Percentiles rank a stretch among this genome's conserved stretches.
Evolutionary conservation across 2,888 invertebrate species (phyloP).

Genomic region (Noctua janthe): DNA sequence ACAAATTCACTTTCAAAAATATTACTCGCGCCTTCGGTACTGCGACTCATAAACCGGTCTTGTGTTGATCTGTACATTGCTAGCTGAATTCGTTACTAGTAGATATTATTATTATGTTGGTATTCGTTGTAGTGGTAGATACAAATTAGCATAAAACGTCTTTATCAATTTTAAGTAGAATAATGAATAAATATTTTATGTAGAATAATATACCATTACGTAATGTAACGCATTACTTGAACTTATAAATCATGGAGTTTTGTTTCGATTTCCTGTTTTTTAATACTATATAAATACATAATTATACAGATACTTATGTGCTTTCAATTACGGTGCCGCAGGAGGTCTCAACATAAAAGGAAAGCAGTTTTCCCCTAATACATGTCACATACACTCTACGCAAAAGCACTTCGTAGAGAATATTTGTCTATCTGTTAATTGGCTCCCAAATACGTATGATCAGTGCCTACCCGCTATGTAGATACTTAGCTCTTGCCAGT

Average conservation of each 20-base stretch:
- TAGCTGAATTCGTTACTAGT: not conserved
- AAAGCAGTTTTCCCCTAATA: slow-evolving; percentile 26
- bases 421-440: slow-evolving; percentile 36
- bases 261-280: not conserved
- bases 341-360: not conserved
- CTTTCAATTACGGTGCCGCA: not conserved
- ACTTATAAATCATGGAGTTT: not conserved
- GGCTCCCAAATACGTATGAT: slow-evolving; percentile 10
- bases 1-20: not conserved
- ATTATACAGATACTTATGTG: not conserved
- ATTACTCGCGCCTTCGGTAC: not conserved
- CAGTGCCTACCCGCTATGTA: slow-evolving; percentile 2
- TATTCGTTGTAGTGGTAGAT: not conserved
- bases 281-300: not conserved
- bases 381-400: slow-evolving; percentile 15
- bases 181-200: not conserved
- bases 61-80: not conserved
- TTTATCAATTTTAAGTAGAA: not conserved
- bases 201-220: not conserved
- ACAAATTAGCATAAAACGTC: not conserved
- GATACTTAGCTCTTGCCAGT: not conserved
- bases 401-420: slow-evolving; percentile 13
- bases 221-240: not conserved
- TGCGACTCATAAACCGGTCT: not conserved
- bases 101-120: too few species aligned